phyloP scores from a whole-genome alignment of 2,888 invertebrate genomes.

The Mimumesa dahlbomi region DNA sequence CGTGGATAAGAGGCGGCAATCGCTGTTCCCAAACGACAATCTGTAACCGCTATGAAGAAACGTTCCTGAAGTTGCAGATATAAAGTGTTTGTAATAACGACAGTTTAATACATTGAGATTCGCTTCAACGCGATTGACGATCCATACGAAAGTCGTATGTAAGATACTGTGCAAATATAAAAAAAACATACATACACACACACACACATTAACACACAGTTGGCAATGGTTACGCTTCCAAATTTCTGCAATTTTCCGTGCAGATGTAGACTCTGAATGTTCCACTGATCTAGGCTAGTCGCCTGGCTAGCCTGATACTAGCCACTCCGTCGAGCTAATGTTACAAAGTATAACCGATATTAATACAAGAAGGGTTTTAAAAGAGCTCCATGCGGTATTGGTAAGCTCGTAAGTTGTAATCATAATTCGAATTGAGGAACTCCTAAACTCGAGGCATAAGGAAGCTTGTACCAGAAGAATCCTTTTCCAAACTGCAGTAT shows the following conservation, averaged over 20 bases:
- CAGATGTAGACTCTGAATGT: conserved; percentile 51
- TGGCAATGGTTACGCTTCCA: conserved; percentile 50
- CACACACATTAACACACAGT: conserved; percentile 20
- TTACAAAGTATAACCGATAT: conserved; percentile 44
- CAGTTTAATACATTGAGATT: conserved; percentile 22
- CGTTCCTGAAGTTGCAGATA: conserved; percentile 49
- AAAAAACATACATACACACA: too few relatives aligned
- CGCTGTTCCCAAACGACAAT: conserved; percentile 47
- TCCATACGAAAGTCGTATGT: conserved; percentile 8
- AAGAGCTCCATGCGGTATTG: conserved; percentile 32
- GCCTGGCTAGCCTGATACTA: conserved; percentile 44
- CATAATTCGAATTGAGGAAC: conserved; percentile 18
- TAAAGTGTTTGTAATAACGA: conserved; percentile 37
- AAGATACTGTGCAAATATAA: conserved; percentile 7
- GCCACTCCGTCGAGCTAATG: conserved; percentile 55
- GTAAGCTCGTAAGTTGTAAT: conserved; percentile 45
- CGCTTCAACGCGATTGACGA: conserved; percentile 1
- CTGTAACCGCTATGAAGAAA: conserved; percentile 50
- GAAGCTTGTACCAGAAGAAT: conserved; percentile 19
- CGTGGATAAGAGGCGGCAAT: conserved; percentile 45
- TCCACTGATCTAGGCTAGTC: conserved; percentile 50
- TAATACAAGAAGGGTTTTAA: conserved; percentile 28
- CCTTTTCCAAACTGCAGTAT: conserved; percentile 45
- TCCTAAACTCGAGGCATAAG: conserved; percentile 31
- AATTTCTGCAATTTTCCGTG: conserved; percentile 48